Base-by-base conservation (phyloP, 2,113 vertebrate genomes). In the Progne subis region DNA sequence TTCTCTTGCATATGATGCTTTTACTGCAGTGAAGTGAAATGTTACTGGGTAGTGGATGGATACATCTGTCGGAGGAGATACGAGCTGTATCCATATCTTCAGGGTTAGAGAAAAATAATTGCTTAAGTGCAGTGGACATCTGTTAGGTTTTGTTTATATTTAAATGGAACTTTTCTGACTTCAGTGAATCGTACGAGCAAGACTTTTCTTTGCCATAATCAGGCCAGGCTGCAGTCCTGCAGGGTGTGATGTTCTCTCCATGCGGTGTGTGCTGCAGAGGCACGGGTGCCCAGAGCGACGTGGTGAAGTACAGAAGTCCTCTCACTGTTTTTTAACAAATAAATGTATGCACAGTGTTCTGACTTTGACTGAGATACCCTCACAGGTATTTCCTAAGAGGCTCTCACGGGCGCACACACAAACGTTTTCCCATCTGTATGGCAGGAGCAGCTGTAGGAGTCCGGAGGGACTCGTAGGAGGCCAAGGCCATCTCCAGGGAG, bases 81-180 rank as follows among this genome's bases (percentile, higher is more conserved):
- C 0, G 14, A 83, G 31, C 43, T n/a, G 18, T 17, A 56, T 55
- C 19, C 0, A 0, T n/a, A 17, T 72, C 56, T 37, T 61, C 14
- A 49, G 8, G 6, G 28, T 60, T 64, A 80, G 79, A 26, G 57
- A 55, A 56, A 79, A 82, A 23, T 1, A 63, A 65, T 39, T 72
- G 31, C 7, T 75, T 46, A 43, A 74, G 28, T 83, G 25, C 12
- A 49, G 28, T 24, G 25, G 41, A 61, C 50, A 8, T 13, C 26
- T 47, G 32, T 61, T 72, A n/a, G 11, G 26, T 55, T 86, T 77
- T 55, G 39, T 26, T 76, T 67, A 5, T 70, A 68, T 79, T 85
- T 88, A 63, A 71, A 19, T 81, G 25, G 29, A 90, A 46, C 37
- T 78, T 83, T 26, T 26, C 52, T 26, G 34, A 46, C 50, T 86